phyloP scores from a whole-genome alignment of 2,888 invertebrate species.

The Pristionchus maxplancki region DNA sequence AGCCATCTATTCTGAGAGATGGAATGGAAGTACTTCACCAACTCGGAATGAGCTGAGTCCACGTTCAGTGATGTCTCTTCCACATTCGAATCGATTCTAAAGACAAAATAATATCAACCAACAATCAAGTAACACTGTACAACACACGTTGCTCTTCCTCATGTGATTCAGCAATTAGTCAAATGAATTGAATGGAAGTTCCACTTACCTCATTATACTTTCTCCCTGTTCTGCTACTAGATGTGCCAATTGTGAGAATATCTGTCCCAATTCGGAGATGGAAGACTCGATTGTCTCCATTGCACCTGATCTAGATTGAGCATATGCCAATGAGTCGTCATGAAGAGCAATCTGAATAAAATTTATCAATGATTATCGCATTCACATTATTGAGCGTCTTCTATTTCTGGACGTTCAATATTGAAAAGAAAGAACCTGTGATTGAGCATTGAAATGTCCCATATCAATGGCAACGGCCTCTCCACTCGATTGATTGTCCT shows the following conservation, averaged over 20 bases:
- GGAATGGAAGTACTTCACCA: conserved; percentile 94
- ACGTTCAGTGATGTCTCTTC: conserved; percentile 96
- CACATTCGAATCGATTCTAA: conserved; percentile 95
- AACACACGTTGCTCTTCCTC: background rate
- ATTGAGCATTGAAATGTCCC: conserved; percentile 81
- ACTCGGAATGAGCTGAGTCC: conserved; percentile 96
- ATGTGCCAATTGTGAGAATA: conserved; percentile 84
- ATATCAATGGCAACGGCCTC: conserved; percentile 91
- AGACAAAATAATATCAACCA: conserved; percentile 58
- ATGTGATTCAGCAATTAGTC: background rate
- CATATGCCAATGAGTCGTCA: conserved; percentile 91
- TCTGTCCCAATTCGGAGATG: conserved; percentile 97
- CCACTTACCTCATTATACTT: conserved; percentile 81
- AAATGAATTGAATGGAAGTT: background rate
- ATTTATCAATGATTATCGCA: no score
- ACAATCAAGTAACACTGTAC: background rate
- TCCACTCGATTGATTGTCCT: conserved; percentile 78
- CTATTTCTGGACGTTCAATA: no score
- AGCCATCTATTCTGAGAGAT: conserved; percentile 97
- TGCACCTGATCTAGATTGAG: conserved; percentile 93
- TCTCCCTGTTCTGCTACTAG: conserved; percentile 99
- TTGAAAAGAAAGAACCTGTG: background rate
- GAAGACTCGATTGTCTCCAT: conserved; percentile 99
- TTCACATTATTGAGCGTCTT: no score
- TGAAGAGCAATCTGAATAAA: conserved; percentile 82